Base-by-base conservation (phyloP, 2,113 vertebrate genomes). In the Dolichotis patagonum region DNA sequence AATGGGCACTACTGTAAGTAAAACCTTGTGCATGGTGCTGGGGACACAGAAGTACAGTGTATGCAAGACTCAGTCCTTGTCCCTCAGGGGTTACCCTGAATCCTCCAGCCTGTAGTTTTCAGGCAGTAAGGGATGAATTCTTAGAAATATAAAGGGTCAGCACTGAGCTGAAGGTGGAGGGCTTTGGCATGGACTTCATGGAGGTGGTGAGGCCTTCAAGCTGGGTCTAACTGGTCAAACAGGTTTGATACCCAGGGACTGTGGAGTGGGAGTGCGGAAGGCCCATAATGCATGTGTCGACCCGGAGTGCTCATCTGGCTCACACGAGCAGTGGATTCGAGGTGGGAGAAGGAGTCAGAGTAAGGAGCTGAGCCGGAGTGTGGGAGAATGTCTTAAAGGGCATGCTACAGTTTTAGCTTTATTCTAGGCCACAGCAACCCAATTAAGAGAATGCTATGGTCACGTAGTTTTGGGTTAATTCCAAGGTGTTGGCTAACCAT, bases 381-480 rank as follows among this genome's bases (percentile, higher is more conserved):
- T 19, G 63, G 20, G 58, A 95, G 43, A 83, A 80, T 85, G 82
- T 46, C 87, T 73, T 43, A 52, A 88, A 32, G 78, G 8, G 63
- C 58, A 28, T 41, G 52, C 22, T 62, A 32, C 60, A 93, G 19
- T 63, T 78, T 49, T 54, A 52, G 46, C 24, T 73, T 85, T 85
- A 43, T 91, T 60, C 16, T 63, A 82, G 60, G n/a, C n/a, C 6
- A 1, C 69, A n/a, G 41, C 20, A 85, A 84, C 90, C 73, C 71
- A 85, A 1, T 69, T 56, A 22, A 95, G 19, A 65, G 63, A 67
- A 38, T 58, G 35, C 38, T 41, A 12, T 8, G 2, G 49, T 88
- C 63, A 58, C 7, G 30, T 69, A 54, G 93, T 97, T 96, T 90
- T n/a, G 56, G 12, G n/a, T 95, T 87, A 35, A 95, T 97, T 86